Conservation (phyloP, 2,797 vertebrate genomes). For the Chiroxiphia lanceolata region DNA sequence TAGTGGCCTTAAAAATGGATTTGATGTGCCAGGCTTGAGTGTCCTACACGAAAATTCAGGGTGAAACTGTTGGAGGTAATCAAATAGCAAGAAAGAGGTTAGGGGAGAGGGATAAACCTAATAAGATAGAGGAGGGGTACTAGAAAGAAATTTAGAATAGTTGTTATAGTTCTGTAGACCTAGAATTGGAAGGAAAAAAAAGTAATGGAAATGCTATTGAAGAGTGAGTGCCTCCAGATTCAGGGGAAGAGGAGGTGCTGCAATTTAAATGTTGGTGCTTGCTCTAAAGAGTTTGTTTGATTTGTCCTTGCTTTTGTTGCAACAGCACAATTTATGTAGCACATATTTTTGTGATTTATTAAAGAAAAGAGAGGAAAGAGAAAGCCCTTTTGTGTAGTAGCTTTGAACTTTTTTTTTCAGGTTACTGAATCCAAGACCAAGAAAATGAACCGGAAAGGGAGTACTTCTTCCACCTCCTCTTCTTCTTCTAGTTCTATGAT, state of each 20-base stretch:
- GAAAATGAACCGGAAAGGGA: conserved; percentile 88
- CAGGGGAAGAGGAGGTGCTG: neutral
- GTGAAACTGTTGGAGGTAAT: neutral
- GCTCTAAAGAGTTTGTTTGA: neutral
- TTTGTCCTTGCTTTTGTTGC: neutral
- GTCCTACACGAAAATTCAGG: neutral
- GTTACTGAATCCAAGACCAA: conserved; percentile 91
- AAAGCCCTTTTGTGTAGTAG: neutral
- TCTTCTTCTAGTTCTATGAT: conserved; percentile 86
- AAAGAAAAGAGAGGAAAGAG: neutral
- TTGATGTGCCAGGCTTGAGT: neutral
- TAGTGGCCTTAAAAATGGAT: neutral
- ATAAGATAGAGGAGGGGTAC: neutral
- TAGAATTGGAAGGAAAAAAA: neutral
- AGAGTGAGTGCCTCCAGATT: neutral
- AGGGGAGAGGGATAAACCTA: neutral
- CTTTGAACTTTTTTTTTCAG: conserved; percentile 55
- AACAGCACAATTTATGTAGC: neutral
- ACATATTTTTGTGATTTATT: neutral
- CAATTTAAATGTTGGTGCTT: neutral
- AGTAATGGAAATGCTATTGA: neutral
- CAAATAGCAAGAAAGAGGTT: neutral
- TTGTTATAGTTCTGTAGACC: neutral
- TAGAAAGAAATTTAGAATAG: neutral
- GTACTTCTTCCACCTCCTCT: conserved; percentile 88